These are phyloP conservation scores for Cuniculus paca DNA, from an alignment of 2,797 vertebrate species.

Conservation along the genomic window DNA sequence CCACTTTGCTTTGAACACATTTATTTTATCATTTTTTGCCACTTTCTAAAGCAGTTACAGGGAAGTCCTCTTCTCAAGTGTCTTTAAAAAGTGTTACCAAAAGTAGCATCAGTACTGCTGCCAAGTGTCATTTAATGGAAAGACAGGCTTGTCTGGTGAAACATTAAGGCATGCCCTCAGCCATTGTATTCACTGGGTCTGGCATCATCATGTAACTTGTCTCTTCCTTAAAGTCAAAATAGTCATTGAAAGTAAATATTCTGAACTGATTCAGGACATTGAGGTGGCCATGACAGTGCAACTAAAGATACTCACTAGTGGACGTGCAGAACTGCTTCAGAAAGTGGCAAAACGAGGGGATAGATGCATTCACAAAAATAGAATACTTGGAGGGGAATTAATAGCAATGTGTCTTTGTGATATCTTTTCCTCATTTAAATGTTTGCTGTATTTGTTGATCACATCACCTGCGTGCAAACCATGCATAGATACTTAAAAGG, in stretches of 20 bases:
- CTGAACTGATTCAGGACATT: not conserved
- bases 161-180: not conserved
- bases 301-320: not conserved
- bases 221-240: not conserved
- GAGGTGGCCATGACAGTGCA: not conserved
- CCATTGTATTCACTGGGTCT: not conserved
- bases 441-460: not conserved
- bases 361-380: not conserved
- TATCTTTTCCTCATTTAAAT: not conserved
- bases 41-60: not conserved
- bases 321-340: not conserved
- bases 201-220: not conserved
- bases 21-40: not conserved
- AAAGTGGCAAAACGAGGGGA: not conserved
- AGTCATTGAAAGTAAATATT: not conserved
- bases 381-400: not conserved
- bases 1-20: not conserved
- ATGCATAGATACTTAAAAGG: not conserved
- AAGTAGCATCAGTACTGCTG: not conserved
- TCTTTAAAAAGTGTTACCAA: not conserved
- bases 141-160: not conserved
- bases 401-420: not conserved
- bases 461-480: not conserved
- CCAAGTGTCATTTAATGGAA: not conserved
- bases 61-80: not conserved